phyloP scores from a whole-genome alignment of 2,113 vertebrate genomes.

The Pteruthius melanotis region DNA sequence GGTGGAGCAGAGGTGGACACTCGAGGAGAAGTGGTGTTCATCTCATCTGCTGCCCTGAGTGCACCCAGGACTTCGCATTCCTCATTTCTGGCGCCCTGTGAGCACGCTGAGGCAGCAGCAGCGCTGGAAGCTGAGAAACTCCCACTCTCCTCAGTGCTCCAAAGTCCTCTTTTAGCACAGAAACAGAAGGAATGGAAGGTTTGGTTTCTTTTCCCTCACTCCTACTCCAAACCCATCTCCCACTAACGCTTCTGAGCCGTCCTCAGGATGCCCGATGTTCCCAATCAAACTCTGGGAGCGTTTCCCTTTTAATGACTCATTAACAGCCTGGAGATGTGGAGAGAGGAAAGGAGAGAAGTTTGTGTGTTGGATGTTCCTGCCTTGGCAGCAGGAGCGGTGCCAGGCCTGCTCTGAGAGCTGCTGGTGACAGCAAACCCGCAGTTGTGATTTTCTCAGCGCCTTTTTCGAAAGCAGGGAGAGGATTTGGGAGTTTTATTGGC shows the following conservation, averaged over 20 bases:
- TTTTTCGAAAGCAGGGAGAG: not conserved
- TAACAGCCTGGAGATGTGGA: not conserved
- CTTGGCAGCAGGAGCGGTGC: accelerated
- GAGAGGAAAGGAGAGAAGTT: not conserved
- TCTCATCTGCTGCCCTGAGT: not conserved
- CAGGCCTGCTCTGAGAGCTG: not conserved
- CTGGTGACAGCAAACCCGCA: not conserved
- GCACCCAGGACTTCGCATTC: not conserved
- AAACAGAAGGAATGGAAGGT: not conserved
- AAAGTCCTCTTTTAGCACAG: not conserved
- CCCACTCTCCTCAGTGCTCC: not conserved
- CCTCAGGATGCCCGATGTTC: not conserved
- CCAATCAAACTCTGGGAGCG: not conserved
- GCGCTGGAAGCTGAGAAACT: not conserved
- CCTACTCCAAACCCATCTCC: not conserved
- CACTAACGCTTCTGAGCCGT: accelerated
- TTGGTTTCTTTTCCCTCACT: not conserved
- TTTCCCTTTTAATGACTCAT: not conserved
- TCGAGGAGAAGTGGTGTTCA: not conserved
- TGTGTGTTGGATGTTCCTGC: not conserved
- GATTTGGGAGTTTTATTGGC: not conserved
- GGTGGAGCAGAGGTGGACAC: not conserved
- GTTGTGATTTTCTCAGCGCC: not conserved
- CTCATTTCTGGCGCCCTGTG: not conserved
- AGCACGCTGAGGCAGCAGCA: not conserved